These are phyloP conservation scores for Phaonia tiefii DNA, from an alignment of 2,888 invertebrate species.

Conservation along the genomic window DNA sequence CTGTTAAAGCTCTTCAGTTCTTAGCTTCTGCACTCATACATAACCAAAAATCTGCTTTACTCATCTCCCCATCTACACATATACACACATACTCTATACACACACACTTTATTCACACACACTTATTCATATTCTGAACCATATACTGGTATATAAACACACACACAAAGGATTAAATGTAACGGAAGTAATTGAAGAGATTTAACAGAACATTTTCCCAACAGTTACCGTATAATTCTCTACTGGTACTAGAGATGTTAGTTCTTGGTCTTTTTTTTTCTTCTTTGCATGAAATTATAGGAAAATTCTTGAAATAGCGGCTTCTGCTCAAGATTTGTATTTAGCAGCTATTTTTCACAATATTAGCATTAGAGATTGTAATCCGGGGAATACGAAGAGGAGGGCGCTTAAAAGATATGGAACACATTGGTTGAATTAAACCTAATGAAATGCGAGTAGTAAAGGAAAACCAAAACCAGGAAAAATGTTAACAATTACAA, in stretches of 20 bases:
- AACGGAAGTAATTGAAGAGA: slow-evolving; percentile 65
- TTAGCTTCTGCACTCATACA: not conserved
- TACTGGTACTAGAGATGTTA: no score
- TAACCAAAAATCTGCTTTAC: not conserved
- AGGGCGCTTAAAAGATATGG: no score
- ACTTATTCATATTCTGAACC: not conserved
- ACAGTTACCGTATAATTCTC: slow-evolving; percentile 19
- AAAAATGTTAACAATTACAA: no score
- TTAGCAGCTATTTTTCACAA: slow-evolving; percentile 38
- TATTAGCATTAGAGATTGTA: slow-evolving; percentile 28
- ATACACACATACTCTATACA: not conserved
- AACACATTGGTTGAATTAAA: no score
- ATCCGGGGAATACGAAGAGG: not conserved
- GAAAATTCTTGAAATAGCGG: not conserved
- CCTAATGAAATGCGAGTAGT: not conserved
- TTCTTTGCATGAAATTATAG: slow-evolving; percentile 1
- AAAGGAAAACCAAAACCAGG: no score
- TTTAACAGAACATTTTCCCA: slow-evolving; percentile 60
- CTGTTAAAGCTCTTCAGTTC: not conserved
- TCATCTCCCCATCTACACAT: no score
- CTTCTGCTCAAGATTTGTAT: slow-evolving; percentile 10
- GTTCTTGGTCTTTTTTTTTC: not conserved
- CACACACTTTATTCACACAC: not conserved
- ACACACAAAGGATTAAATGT: slow-evolving; percentile 64
- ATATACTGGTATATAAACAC: slow-evolving; percentile 1